Conservation (phyloP, 2,797 vertebrate species). For the Crotalus adamanteus region DNA sequence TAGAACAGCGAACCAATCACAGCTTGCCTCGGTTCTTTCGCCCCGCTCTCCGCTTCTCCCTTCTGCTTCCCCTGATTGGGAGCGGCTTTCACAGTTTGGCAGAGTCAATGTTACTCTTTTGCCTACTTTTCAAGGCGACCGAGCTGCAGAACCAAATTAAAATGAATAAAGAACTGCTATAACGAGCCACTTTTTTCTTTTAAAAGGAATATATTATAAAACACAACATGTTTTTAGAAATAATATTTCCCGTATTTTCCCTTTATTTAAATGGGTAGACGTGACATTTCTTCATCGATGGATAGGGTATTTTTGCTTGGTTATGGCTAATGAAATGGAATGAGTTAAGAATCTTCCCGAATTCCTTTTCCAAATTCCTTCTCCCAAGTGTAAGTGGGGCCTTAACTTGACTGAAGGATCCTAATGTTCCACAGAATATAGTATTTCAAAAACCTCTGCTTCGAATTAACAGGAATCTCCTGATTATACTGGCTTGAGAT, state of each 20-base stretch:
- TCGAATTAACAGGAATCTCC: not conserved
- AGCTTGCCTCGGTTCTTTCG: not conserved
- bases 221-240: not conserved
- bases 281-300: not conserved
- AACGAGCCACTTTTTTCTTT: not conserved
- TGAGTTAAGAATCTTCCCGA: not conserved
- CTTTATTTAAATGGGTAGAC: not conserved
- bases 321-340: not conserved
- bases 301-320: not conserved
- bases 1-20: not conserved
- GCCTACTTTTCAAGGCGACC: not conserved
- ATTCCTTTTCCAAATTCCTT: not conserved
- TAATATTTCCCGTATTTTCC: not conserved
- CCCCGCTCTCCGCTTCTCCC: not conserved
- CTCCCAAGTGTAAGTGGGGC: not conserved
- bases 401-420: not conserved
- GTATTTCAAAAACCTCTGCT: not conserved
- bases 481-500: not conserved
- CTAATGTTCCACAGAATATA: not conserved
- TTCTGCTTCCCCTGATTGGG: not conserved
- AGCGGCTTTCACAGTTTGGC: not conserved
- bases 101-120: rapidly evolving
- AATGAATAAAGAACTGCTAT: not conserved
- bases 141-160: not conserved
- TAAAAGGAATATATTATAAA: not conserved